These are phyloP conservation scores for Nipponacmea schrenckii DNA, from an alignment of 2,888 invertebrate species.

Conservation along the genomic window DNA sequence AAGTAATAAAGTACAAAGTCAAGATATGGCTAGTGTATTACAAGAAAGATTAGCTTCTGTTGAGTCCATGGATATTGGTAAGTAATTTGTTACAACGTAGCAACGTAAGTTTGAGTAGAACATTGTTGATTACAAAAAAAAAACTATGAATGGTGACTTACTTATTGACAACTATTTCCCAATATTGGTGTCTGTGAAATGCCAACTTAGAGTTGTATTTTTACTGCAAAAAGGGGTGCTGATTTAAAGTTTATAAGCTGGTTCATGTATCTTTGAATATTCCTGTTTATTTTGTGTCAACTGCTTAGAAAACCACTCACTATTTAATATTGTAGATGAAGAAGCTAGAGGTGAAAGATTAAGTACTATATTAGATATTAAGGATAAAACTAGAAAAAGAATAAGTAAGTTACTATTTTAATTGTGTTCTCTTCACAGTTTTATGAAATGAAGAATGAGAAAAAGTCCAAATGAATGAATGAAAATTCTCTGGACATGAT, in stretches of 20 bases:
- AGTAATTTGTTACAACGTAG: background rate
- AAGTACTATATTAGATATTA: constrained; percentile 47
- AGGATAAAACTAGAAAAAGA: constrained; percentile 38
- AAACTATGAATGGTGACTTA: too few relatives aligned
- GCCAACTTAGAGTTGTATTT: too few relatives aligned
- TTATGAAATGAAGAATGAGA: background rate
- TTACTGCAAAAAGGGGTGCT: too few relatives aligned
- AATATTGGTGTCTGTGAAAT: too few relatives aligned
- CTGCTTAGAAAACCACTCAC: background rate
- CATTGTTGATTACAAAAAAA: too few relatives aligned
- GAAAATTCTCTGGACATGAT: too few relatives aligned
- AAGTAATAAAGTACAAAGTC: constrained; percentile 43
- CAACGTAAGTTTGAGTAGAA: too few relatives aligned
- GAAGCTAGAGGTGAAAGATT: constrained; percentile 55
- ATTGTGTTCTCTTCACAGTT: background rate
- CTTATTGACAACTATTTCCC: too few relatives aligned
- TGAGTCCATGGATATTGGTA: constrained; percentile 38
- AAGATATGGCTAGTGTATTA: constrained; percentile 56
- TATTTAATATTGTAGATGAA: constrained; percentile 43
- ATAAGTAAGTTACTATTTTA: constrained; percentile 38
- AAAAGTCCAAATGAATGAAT: too few relatives aligned
- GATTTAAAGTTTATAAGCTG: too few relatives aligned
- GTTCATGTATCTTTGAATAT: background rate
- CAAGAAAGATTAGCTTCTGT: constrained; percentile 50
- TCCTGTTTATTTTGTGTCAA: background rate